Evolutionary conservation across 2,113 vertebrate species (phyloP), one percentile per base, ranked within the genome.

Genomic region (Agelaius phoeniceus): DNA sequence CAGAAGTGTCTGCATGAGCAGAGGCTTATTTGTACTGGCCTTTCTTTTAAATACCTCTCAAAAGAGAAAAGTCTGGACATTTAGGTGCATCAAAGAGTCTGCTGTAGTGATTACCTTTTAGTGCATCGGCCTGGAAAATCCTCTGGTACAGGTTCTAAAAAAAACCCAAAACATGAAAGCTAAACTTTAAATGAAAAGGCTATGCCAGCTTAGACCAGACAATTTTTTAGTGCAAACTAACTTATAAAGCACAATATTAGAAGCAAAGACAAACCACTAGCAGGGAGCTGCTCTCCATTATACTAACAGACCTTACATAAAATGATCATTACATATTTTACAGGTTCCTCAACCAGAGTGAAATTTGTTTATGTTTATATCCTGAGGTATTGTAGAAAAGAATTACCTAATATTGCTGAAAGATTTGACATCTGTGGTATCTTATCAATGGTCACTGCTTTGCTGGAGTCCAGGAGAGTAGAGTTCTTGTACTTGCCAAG

Each of bases 381-480:
- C 67, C 23, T 20, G 20, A 61, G 68, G 14, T 74, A 61, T 6
- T 31, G 30, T 5, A 72, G 81, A 68, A 96, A 85, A 85, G 1
- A 88, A 81, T 98, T 98, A 99, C 99, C 98, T 55, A 97, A 57
- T 97, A 99, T 99, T 77, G 97, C 89, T 63, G 99, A 99, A 74
- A 99, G 81, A 90, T 98, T 97, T 62, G 98, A 97, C 52, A 98
- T 93, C 21, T 96, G 98, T 28, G 92, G 62, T 30, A 97, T 95
- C 86, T 97, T 97, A 90, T 97, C 93, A 90, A 99, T 94, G 52
- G 92, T 92, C 87, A 98, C 74, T 22, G 99, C 99, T 13, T 97
- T 97, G 95, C 98, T 99, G 82, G 80, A 97, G 78, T 99, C 98
- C 79, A 99, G 96, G 75, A 99, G 98, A 80, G 99, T 99, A 19